phyloP scores from a whole-genome alignment of 2,113 vertebrate genomes.

The Brachionichthys hirsutus region DNA sequence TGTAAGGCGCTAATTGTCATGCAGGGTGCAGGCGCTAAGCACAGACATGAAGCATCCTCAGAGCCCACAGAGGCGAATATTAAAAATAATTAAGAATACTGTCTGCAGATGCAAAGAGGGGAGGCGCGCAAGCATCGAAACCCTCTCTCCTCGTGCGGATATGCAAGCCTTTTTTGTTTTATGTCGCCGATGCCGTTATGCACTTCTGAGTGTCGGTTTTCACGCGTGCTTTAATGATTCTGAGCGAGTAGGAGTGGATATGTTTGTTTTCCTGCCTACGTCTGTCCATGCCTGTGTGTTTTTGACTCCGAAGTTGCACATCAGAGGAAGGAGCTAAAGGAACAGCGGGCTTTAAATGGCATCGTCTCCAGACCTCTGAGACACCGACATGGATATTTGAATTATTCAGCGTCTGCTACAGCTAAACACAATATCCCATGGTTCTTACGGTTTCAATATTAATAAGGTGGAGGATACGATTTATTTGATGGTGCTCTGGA shows the following conservation, averaged over 20 bases:
- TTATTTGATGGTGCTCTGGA: constrained; percentile 5
- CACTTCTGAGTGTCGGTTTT: not conserved
- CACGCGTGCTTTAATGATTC: constrained; percentile 1
- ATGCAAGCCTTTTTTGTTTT: constrained; percentile 14
- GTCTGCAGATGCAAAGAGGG: constrained; percentile 18
- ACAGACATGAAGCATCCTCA: constrained; percentile 55
- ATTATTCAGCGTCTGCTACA: constrained; percentile 30
- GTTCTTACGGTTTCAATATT: constrained; percentile 33
- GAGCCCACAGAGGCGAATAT: constrained; percentile 57
- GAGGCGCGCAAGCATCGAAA: constrained; percentile 55
- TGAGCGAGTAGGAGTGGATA: not conserved
- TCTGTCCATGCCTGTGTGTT: not conserved
- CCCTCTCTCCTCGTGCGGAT: constrained; percentile 9
- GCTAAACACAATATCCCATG: constrained; percentile 24
- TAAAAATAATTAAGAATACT: constrained; percentile 59
- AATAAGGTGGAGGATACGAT: not conserved
- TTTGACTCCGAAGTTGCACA: constrained; percentile 14
- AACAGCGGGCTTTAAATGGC: constrained; percentile 5
- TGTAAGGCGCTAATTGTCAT: constrained; percentile 71
- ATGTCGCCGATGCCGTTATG: constrained; percentile 2
- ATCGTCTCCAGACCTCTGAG: constrained; percentile 5
- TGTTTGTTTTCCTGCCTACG: not conserved
- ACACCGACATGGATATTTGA: constrained; percentile 13
- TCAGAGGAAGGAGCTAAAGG: constrained; percentile 11
- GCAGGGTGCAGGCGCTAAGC: constrained; percentile 55